These are phyloP conservation scores for Gerris lacustris DNA, from an alignment of 2,888 invertebrate genomes.

Conservation along the genomic window DNA sequence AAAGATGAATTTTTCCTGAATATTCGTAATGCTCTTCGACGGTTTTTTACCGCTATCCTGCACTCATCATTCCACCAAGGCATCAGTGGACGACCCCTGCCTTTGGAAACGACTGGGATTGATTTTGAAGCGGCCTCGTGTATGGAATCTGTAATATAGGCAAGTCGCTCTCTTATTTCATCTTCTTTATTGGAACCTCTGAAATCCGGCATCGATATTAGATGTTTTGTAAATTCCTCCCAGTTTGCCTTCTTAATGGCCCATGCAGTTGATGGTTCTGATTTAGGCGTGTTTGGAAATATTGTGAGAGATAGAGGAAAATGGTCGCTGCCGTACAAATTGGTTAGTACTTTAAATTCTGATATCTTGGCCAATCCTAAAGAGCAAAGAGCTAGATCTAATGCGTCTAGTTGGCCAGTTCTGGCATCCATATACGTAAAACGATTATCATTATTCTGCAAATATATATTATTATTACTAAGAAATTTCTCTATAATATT, in stretches of 20 bases:
- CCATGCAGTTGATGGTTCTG: neutral
- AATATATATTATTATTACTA: neutral
- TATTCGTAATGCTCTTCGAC: neutral
- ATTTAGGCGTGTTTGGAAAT: neutral
- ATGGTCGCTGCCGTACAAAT: neutral
- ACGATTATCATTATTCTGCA: neutral
- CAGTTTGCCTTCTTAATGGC: neutral
- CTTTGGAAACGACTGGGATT: neutral
- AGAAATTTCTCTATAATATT: neutral
- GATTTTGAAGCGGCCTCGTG: neutral
- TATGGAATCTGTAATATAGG: neutral
- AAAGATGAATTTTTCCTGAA: neutral
- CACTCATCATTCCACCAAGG: neutral
- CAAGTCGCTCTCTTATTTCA: neutral
- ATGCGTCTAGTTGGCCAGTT: neutral
- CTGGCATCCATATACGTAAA: neutral
- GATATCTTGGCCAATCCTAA: neutral
- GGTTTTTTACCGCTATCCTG: neutral
- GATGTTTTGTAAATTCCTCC: neutral
- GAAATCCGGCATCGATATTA: neutral
- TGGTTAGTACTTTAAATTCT: neutral
- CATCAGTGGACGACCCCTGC: neutral
- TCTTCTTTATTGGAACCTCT: neutral
- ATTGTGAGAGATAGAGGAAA: neutral
- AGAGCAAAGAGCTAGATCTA: neutral